Evolutionary conservation across 2,888 invertebrate genomes (phyloP), one percentile per base, ranked within the genome.

Genomic region (Lampropteryx suffumata): DNA sequence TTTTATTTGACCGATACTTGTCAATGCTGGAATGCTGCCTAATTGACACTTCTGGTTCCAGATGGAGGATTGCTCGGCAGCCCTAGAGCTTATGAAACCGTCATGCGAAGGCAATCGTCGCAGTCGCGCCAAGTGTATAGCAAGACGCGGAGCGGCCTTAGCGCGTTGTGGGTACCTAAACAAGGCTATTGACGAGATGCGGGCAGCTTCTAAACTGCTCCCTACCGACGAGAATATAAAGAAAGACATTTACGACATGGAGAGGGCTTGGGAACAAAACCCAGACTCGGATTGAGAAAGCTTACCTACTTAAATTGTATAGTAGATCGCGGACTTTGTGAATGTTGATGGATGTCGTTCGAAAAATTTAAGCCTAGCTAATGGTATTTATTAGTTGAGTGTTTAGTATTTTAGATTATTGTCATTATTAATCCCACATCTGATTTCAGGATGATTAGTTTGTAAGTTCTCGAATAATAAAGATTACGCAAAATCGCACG

Each of bases 231-330:
- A 92, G 34, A 84, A 85, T 8, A 90, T 95, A 35, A 90, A 90
- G 70, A 82, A 86, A 41, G 94, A 94, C 72, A 85, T 94, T 11
- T 91, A 93, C 61, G 95, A 95, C 62, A 94, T 95, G 92, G 92
- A 92, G 43, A 94, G 95, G 64, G 96, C 96, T 10, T 89, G 97
- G 78, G 95, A 97, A 35, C 92, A 97, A 56, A 93, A 94, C 70
- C 93, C 92, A 2, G 95, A 95, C 76, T 90, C 87, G 1, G 89
- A 90, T 44, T 90, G 51, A 75, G 6, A 24, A 4, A 24, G 4
- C 24, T 7, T 24, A 3, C 17, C 17, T 17, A 4, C 4, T 17
- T 17, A 4, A 17, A 17, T 17, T n/a, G n/a, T n/a, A n/a, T n/a
- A n/a, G n/a, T n/a, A n/a, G n/a, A n/a, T n/a, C n/a, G n/a, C n/a